Base-by-base conservation (phyloP, 2,888 invertebrate genomes). In the Apotomis betuletana region DNA sequence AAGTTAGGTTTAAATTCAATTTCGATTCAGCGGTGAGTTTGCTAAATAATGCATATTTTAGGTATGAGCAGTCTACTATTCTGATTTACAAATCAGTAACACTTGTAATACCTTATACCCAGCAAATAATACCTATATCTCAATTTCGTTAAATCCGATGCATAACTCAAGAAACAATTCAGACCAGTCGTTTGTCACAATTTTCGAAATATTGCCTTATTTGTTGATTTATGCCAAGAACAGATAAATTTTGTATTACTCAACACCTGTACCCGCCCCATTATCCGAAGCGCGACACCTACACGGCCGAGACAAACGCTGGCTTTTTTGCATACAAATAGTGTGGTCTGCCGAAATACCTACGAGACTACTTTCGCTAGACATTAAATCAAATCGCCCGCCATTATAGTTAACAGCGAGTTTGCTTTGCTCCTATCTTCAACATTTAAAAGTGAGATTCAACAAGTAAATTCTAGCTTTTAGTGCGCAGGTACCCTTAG, bases 311-410 rank as follows among this genome's bases (percentile, higher is more conserved):
- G 67, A 52, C 67, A 68, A 59, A 71, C 13, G 59, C 46, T 46
- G 5, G 52, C 63, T 68, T 72, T 71, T 72, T 72, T 72, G 72
- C 72, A 68, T 72, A 68, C n/a, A 72, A 68, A 72, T 68, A 63
- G 63, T 15, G 44, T 68, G n/a, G 60, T 41, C 44, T 57, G 51
- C 58, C 68, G 68, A 72, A 68, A 68, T 63, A 62, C 72, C 72
- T 68, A 72, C 72, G 68, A 58, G 63, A 15, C 62, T 15, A 72
- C 72, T 72, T 72, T 72, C 72, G 52, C 68, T 63, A 68, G 13
- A 52, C 59, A 72, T 72, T 68, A 72, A 68, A 68, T 68, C 72
- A 72, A 72, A 72, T 59, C 63, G 27, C 58, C 10, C 5, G 54
- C 62, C 51, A 62, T 72, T 58, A 67, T 58, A 62, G 52, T 57